Percentiles rank a stretch among this genome's conserved stretches.
phyloP scores from a whole-genome alignment of 92 coral and sea anemone species.

The Palythoa caribaeorum region DNA sequence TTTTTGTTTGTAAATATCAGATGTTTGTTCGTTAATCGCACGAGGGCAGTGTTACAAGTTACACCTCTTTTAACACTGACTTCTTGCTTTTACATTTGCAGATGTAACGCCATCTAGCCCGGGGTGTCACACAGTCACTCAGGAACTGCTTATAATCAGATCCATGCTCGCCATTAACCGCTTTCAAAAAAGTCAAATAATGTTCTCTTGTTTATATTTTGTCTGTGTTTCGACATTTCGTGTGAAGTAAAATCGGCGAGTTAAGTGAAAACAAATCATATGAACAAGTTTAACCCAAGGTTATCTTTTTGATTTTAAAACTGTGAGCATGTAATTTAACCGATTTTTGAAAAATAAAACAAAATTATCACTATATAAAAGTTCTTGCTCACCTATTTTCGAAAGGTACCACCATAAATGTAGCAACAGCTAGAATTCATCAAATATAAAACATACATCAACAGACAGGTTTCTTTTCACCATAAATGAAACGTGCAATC shows the following conservation, averaged over 20 bases:
- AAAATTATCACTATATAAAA: too few species aligned
- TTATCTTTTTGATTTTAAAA: not conserved
- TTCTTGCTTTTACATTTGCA: slow-evolving; percentile 54
- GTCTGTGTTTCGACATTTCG: not conserved
- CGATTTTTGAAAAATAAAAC: too few species aligned
- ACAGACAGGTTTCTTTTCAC: too few species aligned
- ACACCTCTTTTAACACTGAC: slow-evolving; percentile 46
- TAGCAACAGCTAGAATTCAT: too few species aligned
- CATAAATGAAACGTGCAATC: too few species aligned
- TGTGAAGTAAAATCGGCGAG: not conserved
- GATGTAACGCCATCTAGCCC: slow-evolving; percentile 53
- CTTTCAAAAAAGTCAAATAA: not conserved
- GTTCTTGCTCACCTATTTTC: too few species aligned
- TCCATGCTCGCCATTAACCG: not conserved
- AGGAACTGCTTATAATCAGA: slow-evolving; percentile 18
- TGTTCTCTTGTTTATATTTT: not conserved
- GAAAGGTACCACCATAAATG: too few species aligned
- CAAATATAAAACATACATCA: too few species aligned
- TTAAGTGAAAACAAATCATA: not conserved
- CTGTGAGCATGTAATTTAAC: not conserved
- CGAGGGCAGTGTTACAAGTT: slow-evolving; percentile 49
- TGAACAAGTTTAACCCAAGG: not conserved
- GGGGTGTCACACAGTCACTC: slow-evolving; percentile 38
- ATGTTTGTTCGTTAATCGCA: slow-evolving; percentile 34
- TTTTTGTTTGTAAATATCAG: not conserved